A percentile compares a stretch with the other conserved stretches of the same genome.
Evolutionary conservation across 92 coral and sea anemone species (phyloP).

Genomic region (Metridium senile): DNA sequence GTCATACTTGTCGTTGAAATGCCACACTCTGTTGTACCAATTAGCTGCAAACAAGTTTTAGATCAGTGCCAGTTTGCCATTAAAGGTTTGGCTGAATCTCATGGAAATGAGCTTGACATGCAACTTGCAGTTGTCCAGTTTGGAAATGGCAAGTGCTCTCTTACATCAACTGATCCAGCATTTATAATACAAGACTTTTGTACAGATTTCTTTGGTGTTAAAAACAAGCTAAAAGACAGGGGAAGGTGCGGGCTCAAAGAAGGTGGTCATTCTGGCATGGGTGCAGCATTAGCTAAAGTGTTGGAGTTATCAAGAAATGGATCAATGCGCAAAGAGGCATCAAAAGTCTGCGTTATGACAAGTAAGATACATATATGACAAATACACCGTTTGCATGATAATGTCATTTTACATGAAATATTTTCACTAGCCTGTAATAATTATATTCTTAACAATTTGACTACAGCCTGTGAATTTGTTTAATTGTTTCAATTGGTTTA

Average conservation of each 20-base stretch:
- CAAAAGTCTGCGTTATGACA: conserved; percentile 9
- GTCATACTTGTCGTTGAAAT: conserved; percentile 6
- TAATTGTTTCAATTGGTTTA: too few species aligned
- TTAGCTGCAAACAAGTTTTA: neutral
- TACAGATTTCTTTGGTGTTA: neutral
- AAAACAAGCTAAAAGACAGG: neutral
- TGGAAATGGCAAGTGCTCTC: neutral
- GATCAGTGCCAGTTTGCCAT: conserved; percentile 9
- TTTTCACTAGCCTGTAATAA: too few species aligned
- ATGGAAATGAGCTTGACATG: neutral
- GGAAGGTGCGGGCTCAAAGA: neutral
- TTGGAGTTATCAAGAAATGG: neutral
- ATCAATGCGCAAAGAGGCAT: neutral
- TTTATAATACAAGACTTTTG: neutral
- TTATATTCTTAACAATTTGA: too few species aligned
- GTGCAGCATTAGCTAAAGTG: conserved; percentile 14
- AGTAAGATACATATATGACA: conserved; percentile 9
- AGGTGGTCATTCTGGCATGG: conserved; percentile 15
- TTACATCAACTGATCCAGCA: neutral
- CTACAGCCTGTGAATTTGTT: too few species aligned
- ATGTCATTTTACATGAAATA: too few species aligned
- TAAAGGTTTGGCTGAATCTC: neutral
- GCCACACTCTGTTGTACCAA: neutral
- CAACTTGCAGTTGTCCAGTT: neutral
- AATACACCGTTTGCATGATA: too few species aligned